Base-by-base conservation (phyloP, 2,113 vertebrate genomes). In the Percopsis transmontana region DNA sequence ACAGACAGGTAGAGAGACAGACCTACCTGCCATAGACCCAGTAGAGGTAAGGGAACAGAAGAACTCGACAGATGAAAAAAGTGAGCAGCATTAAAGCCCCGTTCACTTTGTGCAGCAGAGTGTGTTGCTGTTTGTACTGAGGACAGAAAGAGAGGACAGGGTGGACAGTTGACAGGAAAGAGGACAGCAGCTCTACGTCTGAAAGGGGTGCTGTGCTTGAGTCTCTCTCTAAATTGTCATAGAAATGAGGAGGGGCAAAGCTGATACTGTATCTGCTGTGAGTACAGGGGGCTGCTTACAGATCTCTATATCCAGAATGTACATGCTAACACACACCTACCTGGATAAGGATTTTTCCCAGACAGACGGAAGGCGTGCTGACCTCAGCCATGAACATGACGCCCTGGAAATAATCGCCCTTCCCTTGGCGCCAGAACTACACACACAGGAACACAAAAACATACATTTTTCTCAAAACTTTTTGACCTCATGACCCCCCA, bases 1-100 rank as follows among this genome's bases (percentile, higher is more conserved):
- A 54, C 6, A 57, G 55, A 8, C 9, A 57, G 55, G 33, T 27
- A 39, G 50, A 27, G 27, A 54, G 82, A 88, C 77, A 85, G 82
- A 88, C 91, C 76, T 92, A 92, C 91, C 92, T 94, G 90, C 94
- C 95, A n/a, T 96, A 96, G 72, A 77, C 90, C 94, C 94, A 96
- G 92, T 96, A 96, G 92, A 96, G 92, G 91, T 96, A 96, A 72
- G 95, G 95, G 91, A 96, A 96, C 83, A 96, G 94, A 89, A 96
- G 92, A 78, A 97, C 92, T 80, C 95, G 94, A 92, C 93, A 96
- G 91, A 92, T 91, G 89, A 96, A 94, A 91, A 96, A 96, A 84
- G 94, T 96, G 85, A 94, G 84, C 90, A 96, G 91, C 95, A 96
- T 95, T 74, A 94, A 85, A 85, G 92, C 89, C 33, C 94, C 95